phyloP scores from a whole-genome alignment of 1,140 invertebrate genomes.

The Drosophila trapezifrons region DNA sequence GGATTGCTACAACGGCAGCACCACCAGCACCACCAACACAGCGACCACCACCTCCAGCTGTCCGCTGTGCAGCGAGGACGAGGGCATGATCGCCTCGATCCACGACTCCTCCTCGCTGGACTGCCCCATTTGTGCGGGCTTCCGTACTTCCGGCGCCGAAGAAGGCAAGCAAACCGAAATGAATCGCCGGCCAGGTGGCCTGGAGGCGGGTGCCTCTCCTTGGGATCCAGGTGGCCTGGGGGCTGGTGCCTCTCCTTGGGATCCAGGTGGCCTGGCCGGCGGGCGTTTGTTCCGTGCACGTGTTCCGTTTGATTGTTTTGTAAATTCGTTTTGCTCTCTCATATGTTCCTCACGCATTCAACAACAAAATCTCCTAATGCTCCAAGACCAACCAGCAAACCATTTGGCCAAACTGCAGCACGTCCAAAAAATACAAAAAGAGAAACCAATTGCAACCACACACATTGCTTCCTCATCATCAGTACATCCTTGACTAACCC shows the following conservation, averaged over 20 bases:
- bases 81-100: slow-evolving; percentile 24
- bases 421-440: slow-evolving; percentile 32
- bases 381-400: slow-evolving; percentile 26
- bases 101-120: slow-evolving; percentile 66
- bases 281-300: slow-evolving; percentile 73
- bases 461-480: slow-evolving; percentile 32
- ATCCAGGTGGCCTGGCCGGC: slow-evolving; percentile 33
- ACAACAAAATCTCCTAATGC: slow-evolving; percentile 20
- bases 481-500: slow-evolving; percentile 51
- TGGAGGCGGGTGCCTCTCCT: slow-evolving; percentile 4
- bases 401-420: slow-evolving; percentile 66
- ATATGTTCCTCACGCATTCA: slow-evolving; percentile 67
- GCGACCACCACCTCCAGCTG: slow-evolving; percentile 71
- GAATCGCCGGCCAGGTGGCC: slow-evolving; percentile 45
- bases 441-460: slow-evolving; percentile 25
- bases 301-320: slow-evolving; percentile 81
- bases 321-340: slow-evolving; percentile 85
- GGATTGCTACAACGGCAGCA: slow-evolving; percentile 36
- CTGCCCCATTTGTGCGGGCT: slow-evolving; percentile 71
- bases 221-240: slow-evolving; percentile 35
- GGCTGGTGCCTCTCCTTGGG: slow-evolving; percentile 3
- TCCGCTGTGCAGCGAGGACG: slow-evolving; percentile 67
- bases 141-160: slow-evolving; percentile 57
- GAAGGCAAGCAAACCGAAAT: slow-evolving; percentile 82
- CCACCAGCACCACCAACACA: slow-evolving; percentile 68